A percentile compares a stretch with the other conserved stretches of the same genome.
These are phyloP conservation scores for Drosophila jambulina DNA, from an alignment of 1,140 invertebrate genomes.

Conservation along the genomic window DNA sequence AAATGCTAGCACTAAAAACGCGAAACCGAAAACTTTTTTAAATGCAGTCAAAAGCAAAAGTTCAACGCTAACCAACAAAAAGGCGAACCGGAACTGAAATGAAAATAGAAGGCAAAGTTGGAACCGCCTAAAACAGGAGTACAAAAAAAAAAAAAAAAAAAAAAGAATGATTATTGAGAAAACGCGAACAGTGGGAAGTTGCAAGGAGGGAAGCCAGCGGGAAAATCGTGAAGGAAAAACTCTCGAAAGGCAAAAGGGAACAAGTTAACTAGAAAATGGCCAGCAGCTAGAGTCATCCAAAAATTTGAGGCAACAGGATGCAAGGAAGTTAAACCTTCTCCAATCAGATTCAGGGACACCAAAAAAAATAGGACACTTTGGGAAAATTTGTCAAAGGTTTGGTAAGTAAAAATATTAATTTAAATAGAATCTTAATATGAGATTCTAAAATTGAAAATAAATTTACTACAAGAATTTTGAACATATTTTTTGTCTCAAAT, in stretches of 20 bases:
- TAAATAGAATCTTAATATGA: neutral
- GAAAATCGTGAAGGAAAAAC: constrained; percentile 13
- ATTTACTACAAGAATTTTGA: neutral
- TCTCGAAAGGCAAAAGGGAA: constrained; percentile 28
- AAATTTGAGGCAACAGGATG: constrained; percentile 17
- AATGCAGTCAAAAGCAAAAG: constrained; percentile 70
- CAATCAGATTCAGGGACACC: constrained; percentile 17
- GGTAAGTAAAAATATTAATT: neutral
- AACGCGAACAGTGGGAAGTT: constrained; percentile 13
- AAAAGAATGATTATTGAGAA: constrained; percentile 33
- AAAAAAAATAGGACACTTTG: neutral
- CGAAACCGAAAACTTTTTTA: constrained; percentile 55
- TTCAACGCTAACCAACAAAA: constrained; percentile 37
- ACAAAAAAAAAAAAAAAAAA: neutral
- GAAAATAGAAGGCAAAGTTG: constrained; percentile 57
- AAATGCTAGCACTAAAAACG: constrained; percentile 59
- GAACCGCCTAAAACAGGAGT: constrained; percentile 31
- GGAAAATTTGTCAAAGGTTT: neutral
- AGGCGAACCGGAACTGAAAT: constrained; percentile 21
- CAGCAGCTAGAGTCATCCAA: constrained; percentile 20
- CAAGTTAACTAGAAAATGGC: constrained; percentile 41
- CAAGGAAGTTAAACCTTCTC: constrained; percentile 8
- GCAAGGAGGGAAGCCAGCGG: constrained; percentile 4
- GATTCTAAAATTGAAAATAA: neutral
- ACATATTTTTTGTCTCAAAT: too few species aligned